A percentile compares a stretch with the other conserved stretches of the same genome.
Evolutionary conservation across 2,797 vertebrate species (phyloP).

Genomic region (Eptatretus atami): DNA sequence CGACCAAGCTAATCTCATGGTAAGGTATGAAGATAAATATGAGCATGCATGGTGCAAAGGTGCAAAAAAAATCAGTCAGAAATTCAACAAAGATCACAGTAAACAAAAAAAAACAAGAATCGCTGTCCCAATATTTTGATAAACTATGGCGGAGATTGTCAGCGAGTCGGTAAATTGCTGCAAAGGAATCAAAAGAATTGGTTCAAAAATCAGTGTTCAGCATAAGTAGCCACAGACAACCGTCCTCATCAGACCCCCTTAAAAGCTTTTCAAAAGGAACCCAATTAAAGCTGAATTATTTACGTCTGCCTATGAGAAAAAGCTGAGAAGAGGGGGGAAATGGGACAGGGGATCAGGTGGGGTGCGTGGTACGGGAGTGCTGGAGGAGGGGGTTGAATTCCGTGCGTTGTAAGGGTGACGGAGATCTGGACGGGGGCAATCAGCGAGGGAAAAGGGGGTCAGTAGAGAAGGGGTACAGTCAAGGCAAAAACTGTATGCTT

Average conservation of each 20-base stretch:
- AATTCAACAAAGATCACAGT: no score
- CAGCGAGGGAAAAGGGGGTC: not conserved
- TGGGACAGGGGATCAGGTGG: not conserved
- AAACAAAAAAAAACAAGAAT: no score
- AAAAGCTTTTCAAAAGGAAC: constrained; percentile 16
- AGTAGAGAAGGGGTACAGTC: not conserved
- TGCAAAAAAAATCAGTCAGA: no score
- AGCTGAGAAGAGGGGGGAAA: no score
- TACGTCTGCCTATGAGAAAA: not conserved
- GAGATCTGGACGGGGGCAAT: not conserved
- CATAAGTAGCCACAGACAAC: constrained; percentile 13
- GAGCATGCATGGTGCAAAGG: no score
- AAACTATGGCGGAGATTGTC: no score
- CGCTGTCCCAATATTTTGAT: no score
- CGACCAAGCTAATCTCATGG: no score
- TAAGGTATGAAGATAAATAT: no score
- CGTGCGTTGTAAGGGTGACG: no score
- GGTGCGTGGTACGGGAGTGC: constrained; percentile 2
- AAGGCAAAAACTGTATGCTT: constrained; percentile 1
- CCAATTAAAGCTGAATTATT: constrained; percentile 22
- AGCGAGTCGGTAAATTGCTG: no score
- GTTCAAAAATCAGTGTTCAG: not conserved
- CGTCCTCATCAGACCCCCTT: constrained; percentile 9
- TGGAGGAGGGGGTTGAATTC: not conserved
- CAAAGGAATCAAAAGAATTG: no score